Conservation (phyloP, 2,888 invertebrate species). For the Euclidia mi region DNA sequence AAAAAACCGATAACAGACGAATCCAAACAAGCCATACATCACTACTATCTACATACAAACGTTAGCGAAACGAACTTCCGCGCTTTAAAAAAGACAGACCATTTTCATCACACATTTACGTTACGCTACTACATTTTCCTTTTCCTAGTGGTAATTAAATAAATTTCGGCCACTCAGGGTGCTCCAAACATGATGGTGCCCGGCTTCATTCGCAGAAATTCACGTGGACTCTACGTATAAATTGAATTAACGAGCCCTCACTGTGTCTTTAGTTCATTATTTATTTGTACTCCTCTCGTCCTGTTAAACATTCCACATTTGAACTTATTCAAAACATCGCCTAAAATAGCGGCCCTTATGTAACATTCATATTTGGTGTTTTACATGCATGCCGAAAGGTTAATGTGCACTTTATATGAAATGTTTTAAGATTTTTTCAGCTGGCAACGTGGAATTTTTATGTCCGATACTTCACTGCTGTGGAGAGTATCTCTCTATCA, state of each 20-base stretch:
- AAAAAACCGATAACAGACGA: slow-evolving; percentile 6
- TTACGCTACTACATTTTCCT: slow-evolving; percentile 28
- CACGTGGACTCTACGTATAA: slow-evolving; percentile 37
- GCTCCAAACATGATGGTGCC: slow-evolving; percentile 43
- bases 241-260: slow-evolving; percentile 43
- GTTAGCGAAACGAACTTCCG: background rate
- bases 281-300: slow-evolving; percentile 30
- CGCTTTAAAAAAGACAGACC: slow-evolving; percentile 11
- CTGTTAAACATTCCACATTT: slow-evolving; percentile 25
- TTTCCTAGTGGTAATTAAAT: slow-evolving; percentile 49
- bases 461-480: background rate
- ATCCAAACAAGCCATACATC: slow-evolving; percentile 7
- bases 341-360: slow-evolving; percentile 19
- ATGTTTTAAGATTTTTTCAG: slow-evolving; percentile 24
- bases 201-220: slow-evolving; percentile 24
- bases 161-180: slow-evolving; percentile 43
- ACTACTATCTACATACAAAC: background rate
- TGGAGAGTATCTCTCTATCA: too few relatives aligned
- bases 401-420: slow-evolving; percentile 46
- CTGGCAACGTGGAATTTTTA: slow-evolving; percentile 12
- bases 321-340: slow-evolving; percentile 18
- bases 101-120: slow-evolving; percentile 25
- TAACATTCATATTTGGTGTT: slow-evolving; percentile 37
- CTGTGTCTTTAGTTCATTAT: slow-evolving; percentile 40
- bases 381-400: slow-evolving; percentile 28